Evolutionary conservation across 2,113 vertebrate genomes (phyloP), one percentile per base, ranked within the genome.

Genomic region (Periophthalmodon schlosseri): DNA sequence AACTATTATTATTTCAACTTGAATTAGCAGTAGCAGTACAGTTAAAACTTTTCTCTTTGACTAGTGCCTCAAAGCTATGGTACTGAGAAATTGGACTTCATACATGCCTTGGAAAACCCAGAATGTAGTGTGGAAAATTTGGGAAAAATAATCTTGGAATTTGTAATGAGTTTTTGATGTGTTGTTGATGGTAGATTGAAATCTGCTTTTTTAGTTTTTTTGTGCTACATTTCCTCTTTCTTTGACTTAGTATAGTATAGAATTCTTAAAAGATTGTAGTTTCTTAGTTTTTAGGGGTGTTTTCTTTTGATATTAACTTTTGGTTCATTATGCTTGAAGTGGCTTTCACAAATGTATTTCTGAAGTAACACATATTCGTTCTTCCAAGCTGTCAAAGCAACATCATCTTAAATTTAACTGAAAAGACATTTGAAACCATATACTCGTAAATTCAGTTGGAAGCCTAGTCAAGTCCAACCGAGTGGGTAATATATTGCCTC

Each of bases 401-500:
- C 54, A 56, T 24, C 57, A 24, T 28, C 11, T 60, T 60, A 60
- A 60, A 60, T 60, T 60, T 60, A 12, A 15, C 23, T 60, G 23
- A 14, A 11, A 60, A 60, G 23, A 14, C 23, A 28, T 61, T 61
- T 61, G 24, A 7, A 24, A 34, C 13, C 58, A 63, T 63, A 63
- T 18, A 34, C 60, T 63, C 60, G 9, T 63, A 63, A 63, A 63
- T 63, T 18, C 28, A 63, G 60, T 63, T 8, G 18, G 63, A 63
- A 65, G 34, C 34, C 63, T 20, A 65, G 63, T 65, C 63, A 65
- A 65, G 34, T 20, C 20, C 33, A 39, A 39, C 18, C 3, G 34
- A 65, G 63, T 39, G 34, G 33, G 33, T 39, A 65, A 65, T 65
- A 65, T 65, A 65, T 65, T 65, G 63, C 63, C 63, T 65, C 21